Conservation (phyloP, 2,888 invertebrate species). For the Litoditis marina region DNA sequence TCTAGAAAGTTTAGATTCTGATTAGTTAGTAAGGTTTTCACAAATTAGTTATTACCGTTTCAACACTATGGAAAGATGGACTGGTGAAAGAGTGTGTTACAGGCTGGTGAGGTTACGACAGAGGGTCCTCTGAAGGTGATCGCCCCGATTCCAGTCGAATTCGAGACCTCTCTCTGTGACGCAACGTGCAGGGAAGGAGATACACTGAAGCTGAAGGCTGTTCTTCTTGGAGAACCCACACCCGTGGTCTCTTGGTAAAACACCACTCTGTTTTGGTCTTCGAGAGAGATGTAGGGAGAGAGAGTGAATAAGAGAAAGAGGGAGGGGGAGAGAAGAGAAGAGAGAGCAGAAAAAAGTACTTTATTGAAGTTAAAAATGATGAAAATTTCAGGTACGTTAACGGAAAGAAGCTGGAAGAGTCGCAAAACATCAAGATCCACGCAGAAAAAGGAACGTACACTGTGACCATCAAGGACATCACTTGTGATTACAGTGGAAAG, state of each 20-base stretch:
- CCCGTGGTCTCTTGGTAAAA: conserved; percentile 53
- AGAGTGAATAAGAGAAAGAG: not conserved
- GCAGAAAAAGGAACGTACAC: conserved; percentile 61
- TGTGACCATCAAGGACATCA: conserved; percentile 62
- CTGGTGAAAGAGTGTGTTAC: too few relatives aligned
- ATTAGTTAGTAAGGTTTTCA: too few relatives aligned
- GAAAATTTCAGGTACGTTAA: conserved; percentile 60
- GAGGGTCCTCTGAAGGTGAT: conserved; percentile 62
- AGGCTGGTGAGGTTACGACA: conserved; percentile 62
- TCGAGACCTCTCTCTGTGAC: conserved; percentile 61
- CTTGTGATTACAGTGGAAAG: conserved; percentile 58
- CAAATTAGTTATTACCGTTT: too few relatives aligned
- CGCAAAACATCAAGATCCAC: conserved; percentile 60
- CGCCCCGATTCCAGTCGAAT: conserved; percentile 61
- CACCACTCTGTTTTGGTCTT: too few relatives aligned
- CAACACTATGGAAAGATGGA: too few relatives aligned
- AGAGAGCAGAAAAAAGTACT: too few relatives aligned
- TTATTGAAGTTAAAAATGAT: too few relatives aligned
- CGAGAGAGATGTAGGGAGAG: not conserved
- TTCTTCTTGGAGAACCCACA: conserved; percentile 61
- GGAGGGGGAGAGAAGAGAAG: too few relatives aligned
- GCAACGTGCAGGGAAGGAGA: conserved; percentile 62
- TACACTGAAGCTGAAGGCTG: conserved; percentile 62
- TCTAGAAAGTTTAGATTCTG: too few relatives aligned
- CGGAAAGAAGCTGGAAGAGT: conserved; percentile 59